A percentile compares a stretch with the other conserved stretches of the same genome.
These are phyloP conservation scores for Phyllotreta striolata DNA, from an alignment of 2,888 invertebrate species.

Conservation along the genomic window DNA sequence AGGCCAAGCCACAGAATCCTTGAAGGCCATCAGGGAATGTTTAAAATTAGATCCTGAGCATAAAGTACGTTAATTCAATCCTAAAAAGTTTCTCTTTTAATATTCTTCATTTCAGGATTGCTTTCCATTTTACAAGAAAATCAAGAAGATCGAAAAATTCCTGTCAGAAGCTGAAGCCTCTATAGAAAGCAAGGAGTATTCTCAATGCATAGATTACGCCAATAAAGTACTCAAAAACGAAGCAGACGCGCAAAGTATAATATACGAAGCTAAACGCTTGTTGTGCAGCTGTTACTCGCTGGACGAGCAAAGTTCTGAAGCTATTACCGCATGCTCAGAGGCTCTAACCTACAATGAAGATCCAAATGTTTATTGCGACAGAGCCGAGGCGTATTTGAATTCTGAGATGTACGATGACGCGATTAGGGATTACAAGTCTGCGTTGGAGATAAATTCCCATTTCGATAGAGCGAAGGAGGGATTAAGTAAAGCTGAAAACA, in stretches of 20 bases:
- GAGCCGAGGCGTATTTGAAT: conserved; percentile 88
- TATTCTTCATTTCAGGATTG: conserved; percentile 66
- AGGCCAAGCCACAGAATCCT: conserved; percentile 90
- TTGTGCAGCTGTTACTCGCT: conserved; percentile 82
- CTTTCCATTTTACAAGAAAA: conserved; percentile 94
- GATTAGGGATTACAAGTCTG: conserved; percentile 85
- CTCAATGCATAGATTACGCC: conserved; percentile 74
- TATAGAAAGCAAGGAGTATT: conserved; percentile 70
- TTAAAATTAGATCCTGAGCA: conserved; percentile 97
- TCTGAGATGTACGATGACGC: conserved; percentile 95
- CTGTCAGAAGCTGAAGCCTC: conserved; percentile 72
- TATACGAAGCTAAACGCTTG: conserved; percentile 77
- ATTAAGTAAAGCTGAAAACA: conserved; percentile 83
- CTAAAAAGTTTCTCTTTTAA: not conserved
- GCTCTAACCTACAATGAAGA: conserved; percentile 81
- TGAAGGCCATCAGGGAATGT: conserved; percentile 96
- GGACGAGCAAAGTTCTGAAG: conserved; percentile 76
- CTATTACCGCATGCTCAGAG: conserved; percentile 78
- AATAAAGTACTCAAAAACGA: conserved; percentile 74
- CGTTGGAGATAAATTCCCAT: conserved; percentile 82
- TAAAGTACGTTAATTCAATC: conserved; percentile 63
- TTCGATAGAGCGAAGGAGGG: conserved; percentile 89
- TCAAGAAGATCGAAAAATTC: conserved; percentile 90
- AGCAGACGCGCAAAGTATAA: conserved; percentile 73
- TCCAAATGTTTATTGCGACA: conserved; percentile 83